phyloP scores from a whole-genome alignment of 2,888 invertebrate genomes.

The Rhopalosiphum nymphaeae region DNA sequence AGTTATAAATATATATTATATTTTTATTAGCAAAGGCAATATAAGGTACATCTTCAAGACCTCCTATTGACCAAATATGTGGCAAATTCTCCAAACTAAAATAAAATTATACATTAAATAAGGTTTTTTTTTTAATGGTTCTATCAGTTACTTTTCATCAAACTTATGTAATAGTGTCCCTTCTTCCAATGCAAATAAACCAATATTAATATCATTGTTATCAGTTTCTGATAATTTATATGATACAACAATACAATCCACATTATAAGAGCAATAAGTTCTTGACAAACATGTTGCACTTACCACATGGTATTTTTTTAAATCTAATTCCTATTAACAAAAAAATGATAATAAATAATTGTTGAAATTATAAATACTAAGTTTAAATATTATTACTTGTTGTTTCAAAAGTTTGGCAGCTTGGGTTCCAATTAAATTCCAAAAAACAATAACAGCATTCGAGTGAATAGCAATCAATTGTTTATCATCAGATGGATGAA shows the following conservation, averaged over 20 bases:
- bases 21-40: constrained; percentile 43
- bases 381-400: constrained; percentile 16
- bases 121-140: not conserved
- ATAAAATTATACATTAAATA: not conserved
- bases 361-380: not conserved
- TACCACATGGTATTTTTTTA: constrained; percentile 39
- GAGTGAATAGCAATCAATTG: constrained; percentile 74
- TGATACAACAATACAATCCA: constrained; percentile 46
- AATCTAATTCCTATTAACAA: constrained; percentile 23
- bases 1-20: constrained; percentile 49
- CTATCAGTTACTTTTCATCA: constrained; percentile 49
- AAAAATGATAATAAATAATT: constrained; percentile 15
- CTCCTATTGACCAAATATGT: constrained; percentile 60
- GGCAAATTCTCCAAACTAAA: constrained; percentile 49
- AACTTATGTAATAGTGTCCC: constrained; percentile 46
- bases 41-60: constrained; percentile 55
- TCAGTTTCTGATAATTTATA: constrained; percentile 11
- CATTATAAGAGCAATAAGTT: constrained; percentile 24
- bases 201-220: constrained; percentile 38
- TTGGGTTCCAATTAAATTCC: constrained; percentile 72
- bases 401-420: constrained; percentile 41
- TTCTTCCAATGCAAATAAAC: constrained; percentile 56
- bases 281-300: constrained; percentile 40
- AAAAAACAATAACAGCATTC: constrained; percentile 74
- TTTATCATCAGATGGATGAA: constrained; percentile 71